Evolutionary conservation across 2,797 vertebrate species (phyloP).

Genomic region (Xenentodon cancila): DNA sequence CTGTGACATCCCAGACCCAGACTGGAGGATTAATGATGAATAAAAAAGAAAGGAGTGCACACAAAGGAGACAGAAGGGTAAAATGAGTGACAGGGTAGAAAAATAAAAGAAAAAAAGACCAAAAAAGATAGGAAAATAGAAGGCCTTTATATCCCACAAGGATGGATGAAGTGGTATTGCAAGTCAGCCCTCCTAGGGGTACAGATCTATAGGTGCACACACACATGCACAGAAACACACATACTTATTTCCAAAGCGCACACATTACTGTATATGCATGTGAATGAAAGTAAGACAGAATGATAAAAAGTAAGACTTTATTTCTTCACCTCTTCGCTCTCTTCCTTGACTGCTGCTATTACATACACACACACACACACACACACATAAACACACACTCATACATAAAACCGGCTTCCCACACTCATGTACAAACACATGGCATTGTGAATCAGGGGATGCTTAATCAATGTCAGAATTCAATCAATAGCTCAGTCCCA

Average conservation of each 20-base stretch:
- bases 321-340: constrained; percentile 21
- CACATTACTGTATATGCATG: constrained; percentile 22
- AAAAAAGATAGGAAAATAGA: constrained; percentile 24
- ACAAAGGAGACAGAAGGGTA: constrained; percentile 69
- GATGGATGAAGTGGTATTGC: constrained; percentile 69
- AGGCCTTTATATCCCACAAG: constrained; percentile 53
- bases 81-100: constrained; percentile 19
- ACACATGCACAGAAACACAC: constrained; percentile 27
- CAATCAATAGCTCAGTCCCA: constrained; percentile 83
- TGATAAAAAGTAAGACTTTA: constrained; percentile 29
- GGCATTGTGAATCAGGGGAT: constrained; percentile 79
- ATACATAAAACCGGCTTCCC: constrained; percentile 31
- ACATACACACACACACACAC: constrained; percentile 19
- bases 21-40: constrained; percentile 73
- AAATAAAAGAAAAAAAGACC: constrained; percentile 17
- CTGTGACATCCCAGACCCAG: constrained; percentile 77
- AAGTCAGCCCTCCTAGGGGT: constrained; percentile 67
- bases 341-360: constrained; percentile 17
- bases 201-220: constrained; percentile 43
- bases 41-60: constrained; percentile 67
- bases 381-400: constrained; percentile 24
- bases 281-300: constrained; percentile 35
- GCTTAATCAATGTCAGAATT: constrained; percentile 85
- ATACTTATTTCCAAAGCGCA: constrained; percentile 16
- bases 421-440: constrained; percentile 57